Base-by-base conservation (phyloP, 2,113 vertebrate genomes). In the Chionodraco myersi region DNA sequence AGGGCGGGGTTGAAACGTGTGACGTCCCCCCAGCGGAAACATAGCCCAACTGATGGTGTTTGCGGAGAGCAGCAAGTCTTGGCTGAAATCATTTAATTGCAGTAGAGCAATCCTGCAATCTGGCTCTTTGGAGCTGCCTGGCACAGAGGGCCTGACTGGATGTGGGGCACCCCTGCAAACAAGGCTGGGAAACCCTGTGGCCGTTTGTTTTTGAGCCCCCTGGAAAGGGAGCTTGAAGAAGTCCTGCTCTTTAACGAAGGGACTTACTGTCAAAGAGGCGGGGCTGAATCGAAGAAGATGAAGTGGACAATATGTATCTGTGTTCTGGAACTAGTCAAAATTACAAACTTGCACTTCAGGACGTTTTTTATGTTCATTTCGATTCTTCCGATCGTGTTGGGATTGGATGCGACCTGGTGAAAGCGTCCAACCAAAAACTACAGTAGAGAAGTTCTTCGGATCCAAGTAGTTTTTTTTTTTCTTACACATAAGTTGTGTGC, bases 401-500 rank as follows among this genome's bases (percentile, higher is more conserved):
- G 67, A 83, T 53, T 52, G 65, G 83, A 84, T 54, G 81, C 30
- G 47, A 83, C 56, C 64, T 53, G 70, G 58, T 94, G 64, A 95
- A 41, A 95, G 79, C 92, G 21, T 86, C 93, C 75, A 93, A 94
- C 74, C 95, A 95, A 36, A 68, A 68, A 94, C 94, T 94, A 94
- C 95, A 93, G 90, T 94, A 92, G 86, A 75, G 84, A 90, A 89
- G 84, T 93, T 90, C 44, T 94, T 93, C 94, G 91, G 94, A 85
- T 67, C 72, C 58, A 49, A 71, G 84, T 87, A 91, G 93, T 93
- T 95, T 61, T 91, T 41, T 36, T 59, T 92, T 79, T 94, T 94
- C 84, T 75, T 84, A 91, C 91, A 88, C 77, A 94, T 91, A 96
- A 94, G 94, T 80, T 94, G 92, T 96, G 96, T 97, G 96, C 96